Base-by-base conservation (phyloP, 1,140 invertebrate genomes). In the Latrodectus geometricus region DNA sequence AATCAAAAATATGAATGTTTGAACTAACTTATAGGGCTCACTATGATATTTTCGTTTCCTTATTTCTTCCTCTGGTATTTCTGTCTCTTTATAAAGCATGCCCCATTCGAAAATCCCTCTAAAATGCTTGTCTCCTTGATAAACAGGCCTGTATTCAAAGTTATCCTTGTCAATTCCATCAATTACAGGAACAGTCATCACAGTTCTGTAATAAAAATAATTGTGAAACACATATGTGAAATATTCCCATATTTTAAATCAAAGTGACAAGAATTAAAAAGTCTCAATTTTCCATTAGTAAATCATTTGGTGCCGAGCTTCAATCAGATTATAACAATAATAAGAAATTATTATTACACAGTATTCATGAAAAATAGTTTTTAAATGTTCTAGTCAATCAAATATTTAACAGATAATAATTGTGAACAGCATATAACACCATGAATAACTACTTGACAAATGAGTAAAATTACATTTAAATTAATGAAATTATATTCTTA, bases 21-120 rank as follows among this genome's bases (percentile, higher is more conserved):
- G 35, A 74, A 89, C 90, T 90, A 91, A 95, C 97, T 95, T 96
- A 92, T 99, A 99, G 0, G 98, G 98, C 91, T 97, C 96, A 88
- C 96, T 97, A 89, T 95, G 94, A 90, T 99, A 94, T 88, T 94
- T 92, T 88, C 97, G 92, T 5, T 91, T 93, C 73, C 93, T 93
- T 14, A 95, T 92, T 92, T 99, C 97, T 87, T 94, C 93, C 54
- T 94, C 92, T 0, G 98, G 97, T 15, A 99, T 94, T 91, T 97
- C 96, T 88, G 97, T 99, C 92, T 99, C 98, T 92, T 99, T 99
- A 90, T 99, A 99, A 11, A 99, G 92, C 95, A 99, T 99, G 20
- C 98, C 98, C 98, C 98, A 99, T 92, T 99, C 98, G 91, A 99
- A 99, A 80, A 99, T 99, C 8, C 98, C 94, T 79, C 92, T 89